Percentiles rank a stretch among this genome's conserved stretches.
phyloP scores from a whole-genome alignment of 1,140 invertebrate species.

The Drosophila sulfurigaster region DNA sequence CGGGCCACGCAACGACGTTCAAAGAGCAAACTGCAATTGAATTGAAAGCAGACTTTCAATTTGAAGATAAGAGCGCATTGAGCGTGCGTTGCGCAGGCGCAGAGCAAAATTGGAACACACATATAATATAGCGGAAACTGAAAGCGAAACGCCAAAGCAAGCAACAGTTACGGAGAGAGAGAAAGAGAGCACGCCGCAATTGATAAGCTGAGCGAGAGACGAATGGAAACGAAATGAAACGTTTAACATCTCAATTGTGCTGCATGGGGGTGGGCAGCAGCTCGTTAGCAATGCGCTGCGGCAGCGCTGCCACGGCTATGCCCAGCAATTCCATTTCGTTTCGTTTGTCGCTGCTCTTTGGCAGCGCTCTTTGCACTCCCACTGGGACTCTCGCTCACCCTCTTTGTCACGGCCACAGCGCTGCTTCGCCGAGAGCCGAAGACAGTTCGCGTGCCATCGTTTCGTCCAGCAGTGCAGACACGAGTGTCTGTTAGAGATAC shows the following conservation, averaged over 20 bases:
- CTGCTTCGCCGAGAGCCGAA: conserved; percentile 10
- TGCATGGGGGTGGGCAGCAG: conserved; percentile 29
- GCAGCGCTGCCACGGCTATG: background rate
- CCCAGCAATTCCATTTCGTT: conserved; percentile 18
- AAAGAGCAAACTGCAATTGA: conserved; percentile 23
- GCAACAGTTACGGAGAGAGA: conserved; percentile 35
- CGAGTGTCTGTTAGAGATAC: conserved; percentile 7
- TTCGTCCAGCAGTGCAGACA: background rate
- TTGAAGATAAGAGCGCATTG: conserved; percentile 39
- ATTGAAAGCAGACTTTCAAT: conserved; percentile 53
- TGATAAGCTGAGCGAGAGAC: conserved; percentile 4
- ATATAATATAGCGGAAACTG: conserved; percentile 18
- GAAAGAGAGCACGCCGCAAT: background rate
- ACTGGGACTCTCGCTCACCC: background rate
- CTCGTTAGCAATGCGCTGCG: conserved; percentile 10
- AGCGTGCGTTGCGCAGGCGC: conserved; percentile 47
- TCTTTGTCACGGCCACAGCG: background rate
- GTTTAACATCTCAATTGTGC: conserved; percentile 70
- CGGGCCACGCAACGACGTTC: background rate
- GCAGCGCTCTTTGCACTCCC: conserved; percentile 15
- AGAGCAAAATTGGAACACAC: conserved; percentile 36
- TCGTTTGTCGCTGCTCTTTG: conserved; percentile 3
- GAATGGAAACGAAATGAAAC: conserved; percentile 41
- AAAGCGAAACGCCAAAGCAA: conserved; percentile 23
- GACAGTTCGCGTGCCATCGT: conserved; percentile 21